Evolutionary conservation across 2,113 vertebrate species (phyloP).

Genomic region (Scatophagus argus): DNA sequence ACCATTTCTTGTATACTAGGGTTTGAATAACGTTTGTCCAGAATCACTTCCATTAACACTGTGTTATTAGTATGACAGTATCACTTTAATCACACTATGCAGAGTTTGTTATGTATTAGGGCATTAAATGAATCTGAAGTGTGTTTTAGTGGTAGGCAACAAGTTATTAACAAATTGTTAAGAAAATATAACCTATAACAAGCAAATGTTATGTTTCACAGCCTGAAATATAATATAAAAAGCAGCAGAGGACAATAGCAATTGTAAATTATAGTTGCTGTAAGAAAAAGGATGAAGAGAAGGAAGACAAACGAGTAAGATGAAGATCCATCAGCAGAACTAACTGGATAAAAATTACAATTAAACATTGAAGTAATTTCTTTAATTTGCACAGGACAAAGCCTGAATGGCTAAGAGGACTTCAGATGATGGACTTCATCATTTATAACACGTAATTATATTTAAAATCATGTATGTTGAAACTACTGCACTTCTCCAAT

Average conservation of each 20-base stretch:
- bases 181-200: background rate
- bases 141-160: background rate
- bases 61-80: background rate
- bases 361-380: too few relatives aligned
- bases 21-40: background rate
- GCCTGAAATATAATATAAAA: background rate
- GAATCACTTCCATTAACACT: background rate
- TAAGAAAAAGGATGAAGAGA: too few relatives aligned
- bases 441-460: too few relatives aligned
- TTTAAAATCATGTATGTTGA: background rate
- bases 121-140: background rate
- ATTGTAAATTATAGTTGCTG: too few relatives aligned
- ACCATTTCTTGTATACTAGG: too few relatives aligned
- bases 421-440: too few relatives aligned
- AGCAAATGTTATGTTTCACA: background rate
- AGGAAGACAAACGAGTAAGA: too few relatives aligned
- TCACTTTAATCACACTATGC: background rate
- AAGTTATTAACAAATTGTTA: background rate
- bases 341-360: too few relatives aligned
- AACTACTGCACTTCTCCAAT: background rate
- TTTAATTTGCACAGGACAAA: too few relatives aligned
- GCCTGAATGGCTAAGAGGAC: too few relatives aligned
- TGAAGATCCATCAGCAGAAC: too few relatives aligned
- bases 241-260: background rate
- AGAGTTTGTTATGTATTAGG: background rate